Conservation (phyloP, 2,797 vertebrate genomes). For the Sphaeramia orbicularis region DNA sequence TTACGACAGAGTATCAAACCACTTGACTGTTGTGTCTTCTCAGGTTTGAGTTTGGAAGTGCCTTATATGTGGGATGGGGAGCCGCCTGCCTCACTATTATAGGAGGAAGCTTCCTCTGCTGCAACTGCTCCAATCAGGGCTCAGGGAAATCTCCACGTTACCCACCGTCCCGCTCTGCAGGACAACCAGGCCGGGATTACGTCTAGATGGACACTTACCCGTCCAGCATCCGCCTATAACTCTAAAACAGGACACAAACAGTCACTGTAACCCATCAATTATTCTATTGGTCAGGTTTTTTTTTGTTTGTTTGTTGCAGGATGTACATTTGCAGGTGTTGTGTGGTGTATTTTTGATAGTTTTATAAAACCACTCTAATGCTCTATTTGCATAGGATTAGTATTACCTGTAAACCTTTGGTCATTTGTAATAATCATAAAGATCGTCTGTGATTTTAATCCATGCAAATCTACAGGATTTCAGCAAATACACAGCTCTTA, state of each 20-base stretch:
- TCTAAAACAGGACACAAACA: background rate
- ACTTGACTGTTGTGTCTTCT: slow-evolving; percentile 12
- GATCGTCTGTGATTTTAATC: too few relatives aligned
- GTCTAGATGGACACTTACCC: slow-evolving; percentile 67
- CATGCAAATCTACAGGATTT: too few relatives aligned
- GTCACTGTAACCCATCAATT: too few relatives aligned
- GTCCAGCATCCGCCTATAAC: background rate
- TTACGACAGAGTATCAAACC: background rate
- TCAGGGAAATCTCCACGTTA: slow-evolving; percentile 59
- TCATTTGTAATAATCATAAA: too few relatives aligned
- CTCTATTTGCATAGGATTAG: too few relatives aligned
- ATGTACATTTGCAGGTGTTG: slow-evolving; percentile 27
- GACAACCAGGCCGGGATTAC: slow-evolving; percentile 85
- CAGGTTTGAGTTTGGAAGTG: slow-evolving; percentile 95
- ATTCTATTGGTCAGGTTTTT: too few relatives aligned
- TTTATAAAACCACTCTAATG: too few relatives aligned
- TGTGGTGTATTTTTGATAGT: slow-evolving; percentile 11
- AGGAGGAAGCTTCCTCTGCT: slow-evolving; percentile 92
- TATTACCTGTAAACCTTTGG: too few relatives aligned
- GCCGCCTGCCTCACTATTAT: slow-evolving; percentile 87
- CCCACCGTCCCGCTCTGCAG: slow-evolving; percentile 60
- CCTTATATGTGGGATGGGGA: slow-evolving; percentile 94
- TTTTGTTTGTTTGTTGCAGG: too few relatives aligned
- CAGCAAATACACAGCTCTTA: too few relatives aligned
- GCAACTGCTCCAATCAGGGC: slow-evolving; percentile 79